phyloP scores from a whole-genome alignment of 2,888 invertebrate genomes.

The Lingula anatina region DNA sequence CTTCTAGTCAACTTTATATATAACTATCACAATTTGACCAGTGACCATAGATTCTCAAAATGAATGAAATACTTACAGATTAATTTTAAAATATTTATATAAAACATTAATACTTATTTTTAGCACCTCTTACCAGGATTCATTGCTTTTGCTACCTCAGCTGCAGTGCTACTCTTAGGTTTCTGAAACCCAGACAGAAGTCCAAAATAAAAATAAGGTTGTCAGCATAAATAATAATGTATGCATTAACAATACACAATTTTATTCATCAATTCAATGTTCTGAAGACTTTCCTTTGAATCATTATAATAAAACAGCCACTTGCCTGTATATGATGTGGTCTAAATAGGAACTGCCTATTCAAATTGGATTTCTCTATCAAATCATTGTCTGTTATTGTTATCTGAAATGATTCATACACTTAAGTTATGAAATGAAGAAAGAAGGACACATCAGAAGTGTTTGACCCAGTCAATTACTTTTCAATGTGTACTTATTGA shows the following conservation, averaged over 20 bases:
- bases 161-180: slow-evolving; percentile 48
- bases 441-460: too few species aligned
- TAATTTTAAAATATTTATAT: too few species aligned
- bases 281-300: neutral
- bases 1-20: too few species aligned
- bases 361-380: slow-evolving; percentile 53
- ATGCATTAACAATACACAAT: neutral
- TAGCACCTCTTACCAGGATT: slow-evolving; percentile 45
- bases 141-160: slow-evolving; percentile 41
- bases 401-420: slow-evolving; percentile 27
- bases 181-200: too few species aligned
- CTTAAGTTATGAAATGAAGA: neutral
- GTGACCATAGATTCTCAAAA: too few species aligned
- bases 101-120: too few species aligned
- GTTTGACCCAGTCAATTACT: neutral
- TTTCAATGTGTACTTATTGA: neutral
- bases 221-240: neutral
- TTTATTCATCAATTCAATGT: too few species aligned
- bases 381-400: slow-evolving; percentile 52
- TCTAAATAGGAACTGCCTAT: slow-evolving; percentile 52
- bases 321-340: slow-evolving; percentile 46
- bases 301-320: neutral
- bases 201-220: slow-evolving; percentile 4
- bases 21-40: too few species aligned
- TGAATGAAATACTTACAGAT: too few species aligned